Percentiles rank a stretch among this genome's conserved stretches.
Conservation (phyloP, 2,797 vertebrate species). For the Etheostoma perlongum region DNA sequence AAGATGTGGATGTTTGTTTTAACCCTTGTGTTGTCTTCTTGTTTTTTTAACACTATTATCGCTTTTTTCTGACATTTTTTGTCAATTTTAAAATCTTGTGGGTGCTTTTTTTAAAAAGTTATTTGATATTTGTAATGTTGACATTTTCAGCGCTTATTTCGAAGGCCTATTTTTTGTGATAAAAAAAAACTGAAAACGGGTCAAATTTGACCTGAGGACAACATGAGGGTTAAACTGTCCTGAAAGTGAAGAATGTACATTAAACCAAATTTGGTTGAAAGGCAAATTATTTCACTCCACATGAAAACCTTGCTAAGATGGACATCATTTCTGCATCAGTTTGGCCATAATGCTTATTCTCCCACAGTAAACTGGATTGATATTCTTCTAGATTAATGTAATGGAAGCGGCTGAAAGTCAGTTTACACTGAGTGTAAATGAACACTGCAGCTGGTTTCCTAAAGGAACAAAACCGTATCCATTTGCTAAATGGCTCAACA, state of each 20-base stretch:
- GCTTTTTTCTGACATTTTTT: no score
- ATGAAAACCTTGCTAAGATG: constrained; percentile 59
- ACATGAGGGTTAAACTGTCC: not conserved
- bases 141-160: no score
- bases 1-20: not conserved
- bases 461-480: not conserved
- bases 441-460: constrained; percentile 25
- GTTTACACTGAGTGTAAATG: constrained; percentile 60
- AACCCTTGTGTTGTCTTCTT: no score
- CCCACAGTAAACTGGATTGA: not conserved
- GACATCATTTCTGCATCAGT: constrained; percentile 38
- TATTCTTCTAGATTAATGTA: not conserved
- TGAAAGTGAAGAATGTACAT: constrained; percentile 1
- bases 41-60: no score
- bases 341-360: constrained; percentile 40
- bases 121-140: no score
- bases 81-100: no score
- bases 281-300: not conserved
- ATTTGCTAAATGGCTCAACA: constrained; percentile 18
- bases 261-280: constrained; percentile 9
- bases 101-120: no score
- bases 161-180: no score
- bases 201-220: no score
- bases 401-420: constrained; percentile 20
- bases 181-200: no score